Conservation (phyloP, 2,113 vertebrate genomes). For the Osmerus eperlanus region DNA sequence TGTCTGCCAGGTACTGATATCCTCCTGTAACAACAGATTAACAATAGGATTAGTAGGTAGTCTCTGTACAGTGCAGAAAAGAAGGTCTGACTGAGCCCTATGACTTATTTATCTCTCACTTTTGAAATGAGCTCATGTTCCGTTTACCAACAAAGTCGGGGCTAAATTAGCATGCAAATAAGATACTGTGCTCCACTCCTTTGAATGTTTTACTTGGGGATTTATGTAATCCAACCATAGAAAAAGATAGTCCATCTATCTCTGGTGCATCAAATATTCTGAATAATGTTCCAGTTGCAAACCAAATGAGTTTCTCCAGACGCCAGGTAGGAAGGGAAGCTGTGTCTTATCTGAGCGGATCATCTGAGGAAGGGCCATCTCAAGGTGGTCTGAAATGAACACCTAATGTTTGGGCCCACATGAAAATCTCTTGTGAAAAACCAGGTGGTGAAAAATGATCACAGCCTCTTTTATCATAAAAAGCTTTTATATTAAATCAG, state of each 20-base stretch:
- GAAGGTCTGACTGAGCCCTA: constrained; percentile 26
- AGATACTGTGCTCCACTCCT: constrained; percentile 46
- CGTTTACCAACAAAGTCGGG: constrained; percentile 44
- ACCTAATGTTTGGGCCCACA: background rate
- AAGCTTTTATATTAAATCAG: too few relatives aligned
- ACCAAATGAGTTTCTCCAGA: background rate
- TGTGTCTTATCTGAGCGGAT: too few relatives aligned
- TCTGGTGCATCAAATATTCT: constrained; percentile 47
- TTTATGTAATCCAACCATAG: constrained; percentile 47
- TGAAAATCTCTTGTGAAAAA: background rate
- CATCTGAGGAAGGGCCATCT: too few relatives aligned
- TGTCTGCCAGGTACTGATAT: too few relatives aligned
- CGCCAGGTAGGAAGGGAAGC: background rate
- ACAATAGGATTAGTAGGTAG: too few relatives aligned
- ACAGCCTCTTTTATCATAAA: too few relatives aligned
- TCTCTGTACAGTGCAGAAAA: too few relatives aligned
- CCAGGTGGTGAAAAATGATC: constrained; percentile 3
- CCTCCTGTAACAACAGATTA: too few relatives aligned
- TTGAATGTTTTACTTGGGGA: constrained; percentile 28
- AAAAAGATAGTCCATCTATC: constrained; percentile 38
- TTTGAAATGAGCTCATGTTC: constrained; percentile 41
- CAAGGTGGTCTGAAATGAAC: background rate
- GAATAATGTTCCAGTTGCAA: constrained; percentile 24
- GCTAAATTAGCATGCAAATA: constrained; percentile 60
- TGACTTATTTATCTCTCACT: constrained; percentile 61